Evolutionary conservation across 2,888 invertebrate species (phyloP).

Genomic region (Eugnorisma glareosa): DNA sequence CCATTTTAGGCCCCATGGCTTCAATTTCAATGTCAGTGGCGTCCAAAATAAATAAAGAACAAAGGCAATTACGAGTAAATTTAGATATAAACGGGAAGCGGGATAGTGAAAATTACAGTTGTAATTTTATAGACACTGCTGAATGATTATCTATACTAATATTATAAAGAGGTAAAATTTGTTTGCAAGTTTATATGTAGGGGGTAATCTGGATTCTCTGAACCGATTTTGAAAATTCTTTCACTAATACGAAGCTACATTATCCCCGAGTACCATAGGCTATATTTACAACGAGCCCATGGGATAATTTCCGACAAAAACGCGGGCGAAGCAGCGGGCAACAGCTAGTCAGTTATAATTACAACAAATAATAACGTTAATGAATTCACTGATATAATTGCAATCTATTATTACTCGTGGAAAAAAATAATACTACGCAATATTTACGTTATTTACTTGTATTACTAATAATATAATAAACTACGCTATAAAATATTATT

Average conservation of each 20-base stretch:
- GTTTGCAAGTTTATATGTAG: too few species aligned
- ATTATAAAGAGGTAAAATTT: too few species aligned
- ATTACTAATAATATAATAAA: constrained; percentile 3
- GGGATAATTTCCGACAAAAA: too few species aligned
- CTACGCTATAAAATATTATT: background rate
- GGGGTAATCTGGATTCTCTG: too few species aligned
- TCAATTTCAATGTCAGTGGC: background rate
- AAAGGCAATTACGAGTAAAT: background rate
- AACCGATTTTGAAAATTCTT: too few species aligned
- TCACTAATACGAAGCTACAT: too few species aligned
- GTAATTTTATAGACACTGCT: background rate
- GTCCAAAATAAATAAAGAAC: background rate
- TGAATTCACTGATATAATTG: constrained; percentile 15
- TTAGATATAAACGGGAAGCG: background rate
- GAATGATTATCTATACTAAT: too few species aligned
- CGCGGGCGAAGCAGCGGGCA: too few species aligned
- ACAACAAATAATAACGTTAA: constrained; percentile 15
- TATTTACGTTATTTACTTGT: background rate
- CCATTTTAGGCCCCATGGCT: background rate
- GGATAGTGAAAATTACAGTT: background rate
- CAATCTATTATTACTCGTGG: background rate
- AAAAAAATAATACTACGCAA: constrained; percentile 7
- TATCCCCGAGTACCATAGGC: too few species aligned
- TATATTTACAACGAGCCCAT: too few species aligned
- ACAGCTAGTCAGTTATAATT: background rate